Evolutionary conservation across 1,140 invertebrate genomes (phyloP).

Genomic region (Ectropis grisescens): DNA sequence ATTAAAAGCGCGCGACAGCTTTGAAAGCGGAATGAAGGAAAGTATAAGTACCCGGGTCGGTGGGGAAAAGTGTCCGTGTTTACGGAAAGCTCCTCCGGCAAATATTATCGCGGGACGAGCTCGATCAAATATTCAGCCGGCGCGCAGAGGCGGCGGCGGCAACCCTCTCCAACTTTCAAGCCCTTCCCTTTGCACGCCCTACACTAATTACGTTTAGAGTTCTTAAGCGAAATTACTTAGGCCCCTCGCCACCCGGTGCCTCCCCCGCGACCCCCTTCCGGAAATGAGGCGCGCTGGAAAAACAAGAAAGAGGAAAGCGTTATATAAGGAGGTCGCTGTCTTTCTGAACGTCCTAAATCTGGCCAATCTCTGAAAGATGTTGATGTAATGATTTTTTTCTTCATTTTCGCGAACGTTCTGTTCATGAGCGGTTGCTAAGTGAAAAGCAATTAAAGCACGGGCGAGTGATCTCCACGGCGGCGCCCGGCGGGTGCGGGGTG

Average conservation of each 20-base stretch:
- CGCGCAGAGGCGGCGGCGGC: constrained; percentile 48
- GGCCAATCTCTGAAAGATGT: constrained; percentile 65
- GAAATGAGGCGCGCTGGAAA: constrained; percentile 66
- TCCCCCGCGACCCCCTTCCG: constrained; percentile 51
- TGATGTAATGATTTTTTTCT: constrained; percentile 69
- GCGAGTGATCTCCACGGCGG: constrained; percentile 44
- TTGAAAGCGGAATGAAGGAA: constrained; percentile 55
- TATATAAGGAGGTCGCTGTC: constrained; percentile 56
- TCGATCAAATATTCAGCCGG: constrained; percentile 68
- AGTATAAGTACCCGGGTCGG: constrained; percentile 37
- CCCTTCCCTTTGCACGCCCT: constrained; percentile 72
- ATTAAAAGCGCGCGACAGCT: constrained; percentile 60
- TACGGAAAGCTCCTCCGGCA: constrained; percentile 62
- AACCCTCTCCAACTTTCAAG: constrained; percentile 72
- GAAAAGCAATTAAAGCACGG: constrained; percentile 69
- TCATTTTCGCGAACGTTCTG: constrained; percentile 58
- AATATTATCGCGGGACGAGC: constrained; percentile 67
- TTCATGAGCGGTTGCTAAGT: constrained; percentile 69
- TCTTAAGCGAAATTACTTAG: constrained; percentile 73
- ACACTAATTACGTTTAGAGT: constrained; percentile 74
- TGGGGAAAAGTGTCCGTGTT: constrained; percentile 59
- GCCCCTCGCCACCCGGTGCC: constrained; percentile 58
- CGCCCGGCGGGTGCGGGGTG: constrained; percentile 14
- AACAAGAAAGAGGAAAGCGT: constrained; percentile 62
- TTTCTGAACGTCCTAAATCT: constrained; percentile 58